Evolutionary conservation across 1,140 invertebrate species (phyloP), one percentile per base, ranked within the genome.

Genomic region (Trichonephila inaurata): DNA sequence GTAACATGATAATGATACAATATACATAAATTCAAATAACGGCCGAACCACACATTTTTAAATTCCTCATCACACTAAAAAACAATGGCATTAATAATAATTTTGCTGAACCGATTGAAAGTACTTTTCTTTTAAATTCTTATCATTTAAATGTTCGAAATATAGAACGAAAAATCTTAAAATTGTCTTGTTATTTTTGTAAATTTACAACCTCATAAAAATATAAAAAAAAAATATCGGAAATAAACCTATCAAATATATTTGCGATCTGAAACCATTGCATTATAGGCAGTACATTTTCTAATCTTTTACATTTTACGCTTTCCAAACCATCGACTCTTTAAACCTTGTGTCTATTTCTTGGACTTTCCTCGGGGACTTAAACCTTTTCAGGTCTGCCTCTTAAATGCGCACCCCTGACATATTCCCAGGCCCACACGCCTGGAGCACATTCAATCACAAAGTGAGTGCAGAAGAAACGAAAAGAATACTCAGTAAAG

Each of bases 401-500:
- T 77, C 81, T 64, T 91, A 83, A 66, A 24, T 51, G 51, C 58
- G 60, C 77, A 82, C 77, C 77, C 60, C 89, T 60, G n/a, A 86
- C 64, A 72, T 87, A 86, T 87, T 92, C 83, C 82, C 44, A 60
- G 18, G 18, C n/a, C 91, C 61, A 16, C 64, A 89, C 44, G 62
- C 64, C 58, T 28, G 62, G 28, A 87, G 66, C 91, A 87, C 64
- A 87, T 87, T 92, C 91, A 92, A 92, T 92, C 91, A 92, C 91
- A 91, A 91, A 91, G 60, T n/a, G 89, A 44, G 58, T 69, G 51
- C 24, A 72, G 69, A 92, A n/a, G 21, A 86, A 92, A 72, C 61
- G 69, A 28, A 85, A 85, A 85, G 66, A 44, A 51, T 12, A 51
- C 51, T 51, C 51, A 12, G 51, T 51, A 51, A 51, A 87, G 81